Base-by-base conservation (phyloP, 2,113 vertebrate genomes). In the Pterocles burchelli region DNA sequence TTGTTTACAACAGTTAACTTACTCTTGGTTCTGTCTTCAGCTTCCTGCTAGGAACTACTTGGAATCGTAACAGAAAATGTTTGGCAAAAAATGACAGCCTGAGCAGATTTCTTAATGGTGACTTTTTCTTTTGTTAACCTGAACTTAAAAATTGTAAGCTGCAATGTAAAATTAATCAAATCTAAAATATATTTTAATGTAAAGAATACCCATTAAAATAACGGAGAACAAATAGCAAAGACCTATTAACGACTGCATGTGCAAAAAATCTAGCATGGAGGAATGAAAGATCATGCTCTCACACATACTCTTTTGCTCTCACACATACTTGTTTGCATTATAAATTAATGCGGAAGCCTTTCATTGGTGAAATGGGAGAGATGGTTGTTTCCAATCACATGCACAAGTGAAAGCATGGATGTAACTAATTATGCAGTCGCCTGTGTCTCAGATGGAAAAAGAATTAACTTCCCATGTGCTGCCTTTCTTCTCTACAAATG, bases 291-390 rank as follows among this genome's bases (percentile, higher is more conserved):
- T 58, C 41, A 17, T 19, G 7, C 48, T 55, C 72, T 41, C 34
- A 36, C 16, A 57, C 63, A 59, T 38, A 38, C 54, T 17, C 28
- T 52, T 55, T 62, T 28, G 29, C 67, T 57, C 89, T 85, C 78
- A 87, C 51, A 55, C 36, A 22, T 59, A 21, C 85, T 91, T 81
- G 61, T 78, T 95, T 20, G 0, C 79, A 86, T 97, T 90, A 96
- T 85, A 95, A 88, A 92, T 96, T 90, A 86, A 97, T 75, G 88
- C 91, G 88, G 63, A 83, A 91, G 85, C 59, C n/a, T 93, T 86
- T 93, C 70, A 68, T 78, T 94, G 95, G 85, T 92, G 94, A 96
- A 93, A 94, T n/a, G 24, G 85, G 63, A 94, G 82, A 95, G 68
- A 26, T 24, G 55, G 78, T 94, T 91, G 10, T 95, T 96, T 88